Conservation (phyloP, 2,888 invertebrate species). For the Drosophila peninsularis region DNA sequence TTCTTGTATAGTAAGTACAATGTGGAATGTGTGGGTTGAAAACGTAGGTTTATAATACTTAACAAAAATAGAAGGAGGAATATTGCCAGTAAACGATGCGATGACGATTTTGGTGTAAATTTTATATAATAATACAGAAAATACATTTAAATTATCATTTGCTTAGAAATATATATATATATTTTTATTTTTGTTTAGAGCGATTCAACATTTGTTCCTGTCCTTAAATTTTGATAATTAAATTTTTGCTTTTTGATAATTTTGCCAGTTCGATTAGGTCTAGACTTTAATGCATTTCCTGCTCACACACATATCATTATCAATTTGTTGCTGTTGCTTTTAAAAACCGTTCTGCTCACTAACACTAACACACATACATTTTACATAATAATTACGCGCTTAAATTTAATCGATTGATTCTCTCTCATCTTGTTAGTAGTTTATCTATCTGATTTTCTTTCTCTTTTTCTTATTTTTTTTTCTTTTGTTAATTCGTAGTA, state of each 20-base stretch:
- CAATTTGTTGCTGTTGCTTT: slow-evolving; percentile 59
- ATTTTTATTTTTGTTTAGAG: slow-evolving; percentile 28
- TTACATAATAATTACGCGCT: slow-evolving; percentile 68
- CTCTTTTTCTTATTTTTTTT: slow-evolving; percentile 17
- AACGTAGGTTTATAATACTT: slow-evolving; percentile 62
- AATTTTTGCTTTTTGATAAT: slow-evolving; percentile 41
- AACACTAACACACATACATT: slow-evolving; percentile 77
- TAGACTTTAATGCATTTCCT: slow-evolving; percentile 41
- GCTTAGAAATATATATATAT: slow-evolving; percentile 42
- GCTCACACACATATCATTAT: slow-evolving; percentile 49
- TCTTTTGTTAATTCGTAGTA: slow-evolving; percentile 37
- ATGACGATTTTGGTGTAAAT: slow-evolving; percentile 27
- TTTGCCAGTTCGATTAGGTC: slow-evolving; percentile 44
- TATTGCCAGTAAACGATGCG: slow-evolving; percentile 72
- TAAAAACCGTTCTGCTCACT: slow-evolving; percentile 76
- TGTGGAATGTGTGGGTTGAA: slow-evolving; percentile 66
- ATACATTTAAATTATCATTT: slow-evolving; percentile 59
- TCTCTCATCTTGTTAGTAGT: slow-evolving; percentile 26
- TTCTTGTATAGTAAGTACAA: slow-evolving; percentile 59
- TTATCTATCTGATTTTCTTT: slow-evolving; percentile 26
- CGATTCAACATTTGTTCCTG: slow-evolving; percentile 42
- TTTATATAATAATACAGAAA: slow-evolving; percentile 55
- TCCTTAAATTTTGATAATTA: slow-evolving; percentile 42
- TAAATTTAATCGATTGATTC: slow-evolving; percentile 66
- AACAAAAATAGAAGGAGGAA: slow-evolving; percentile 47